Evolutionary conservation across 2,888 invertebrate genomes (phyloP), one percentile per base, ranked within the genome.

Genomic region (Linnaemya tessellans): DNA sequence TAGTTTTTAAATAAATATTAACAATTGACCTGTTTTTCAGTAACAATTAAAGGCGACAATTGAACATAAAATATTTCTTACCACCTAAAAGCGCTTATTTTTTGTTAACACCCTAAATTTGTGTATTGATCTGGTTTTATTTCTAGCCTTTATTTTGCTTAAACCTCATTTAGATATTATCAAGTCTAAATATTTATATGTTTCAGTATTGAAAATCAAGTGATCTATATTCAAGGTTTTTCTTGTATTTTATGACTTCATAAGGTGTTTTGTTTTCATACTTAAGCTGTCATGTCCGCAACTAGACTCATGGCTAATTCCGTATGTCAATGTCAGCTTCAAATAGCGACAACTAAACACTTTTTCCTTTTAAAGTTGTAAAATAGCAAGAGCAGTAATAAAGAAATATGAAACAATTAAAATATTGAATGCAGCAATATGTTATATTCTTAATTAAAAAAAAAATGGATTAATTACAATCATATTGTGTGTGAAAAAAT

Each of bases 161-260:
- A 64, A 64, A 64, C 13, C 46, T 20, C 22, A 49, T 67, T 65
- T 65, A 73, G 73, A 18, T 73, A 20, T 38, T 35, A 46, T 62
- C 41, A 62, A 77, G 43, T 0, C 3, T 25, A 1, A n/a, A 3
- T 60, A 41, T 49, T 0, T 30, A 0, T 54, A 3, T 3, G 15
- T 11, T 9, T 51, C n/a, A 30, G 51, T 10, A 9, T 43, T 51
- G 3, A 10, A 71, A 62, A 38, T 54, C 74, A 84, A 73, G 49
- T 84, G 84, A 70, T 68, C 78, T 79, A 25, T 9, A 64, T 65
- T 64, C 78, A 81, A 84, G 78, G 78, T 79, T 84, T 68, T 3
- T 1, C 4, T 15, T 49, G 1, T 35, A 22, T 10, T n/a, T 73
- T 56, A n/a, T 58, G 38, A 51, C 54, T 64, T 84, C 56, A 70